Base-by-base conservation (phyloP, 2,797 vertebrate species). In the Sebastes kiyomatsui region DNA sequence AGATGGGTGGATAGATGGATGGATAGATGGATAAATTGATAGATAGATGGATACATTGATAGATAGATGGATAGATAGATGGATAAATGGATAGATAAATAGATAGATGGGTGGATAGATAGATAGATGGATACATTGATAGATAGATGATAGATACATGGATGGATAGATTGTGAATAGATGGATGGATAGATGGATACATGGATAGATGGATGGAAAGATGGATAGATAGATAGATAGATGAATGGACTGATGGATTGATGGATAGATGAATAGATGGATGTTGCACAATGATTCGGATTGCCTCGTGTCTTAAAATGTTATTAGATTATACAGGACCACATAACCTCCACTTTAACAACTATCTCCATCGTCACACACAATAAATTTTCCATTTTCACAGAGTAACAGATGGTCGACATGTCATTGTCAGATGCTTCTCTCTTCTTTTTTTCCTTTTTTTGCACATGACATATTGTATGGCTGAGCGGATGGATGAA, bases 401-500 rank as follows among this genome's bases (percentile, higher is more conserved):
- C 67, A 79, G 67, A 78, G 70, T 66, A 85, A 81, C 79, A 86
- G 83, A 83, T 83, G 86, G 77, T 67, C 38, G 55, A 70, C 81
- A 64, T 70, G 79, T 81, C 80, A 84, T 65, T 88, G 83, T 85
- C 75, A 80, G 56, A 77, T 46, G 73, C 73, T 64, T 72, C 54
- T 76, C n/a, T 28, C 18, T 75, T 62, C 67, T 67, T 49, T 65
- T 65, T 71, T 49, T 32, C 5, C 23, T 65, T 49, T 46, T 52
- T 3, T 69, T 28, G 14, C 54, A 7, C 64, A 64, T 83, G 75
- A 89, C 84, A 87, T 54, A 79, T 72, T 68, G 84, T 72, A 67
- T 68, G 75, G 80, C 60, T 85, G 80, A 79, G 77, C n/a, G 73
- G 89, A 85, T 70, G 81, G 82, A 79, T 73, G 81, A 78, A 76